Percentiles rank a stretch among this genome's conserved stretches.
These are phyloP conservation scores for Atherinomorus stipes DNA, from an alignment of 2,113 vertebrate species.

Conservation along the genomic window DNA sequence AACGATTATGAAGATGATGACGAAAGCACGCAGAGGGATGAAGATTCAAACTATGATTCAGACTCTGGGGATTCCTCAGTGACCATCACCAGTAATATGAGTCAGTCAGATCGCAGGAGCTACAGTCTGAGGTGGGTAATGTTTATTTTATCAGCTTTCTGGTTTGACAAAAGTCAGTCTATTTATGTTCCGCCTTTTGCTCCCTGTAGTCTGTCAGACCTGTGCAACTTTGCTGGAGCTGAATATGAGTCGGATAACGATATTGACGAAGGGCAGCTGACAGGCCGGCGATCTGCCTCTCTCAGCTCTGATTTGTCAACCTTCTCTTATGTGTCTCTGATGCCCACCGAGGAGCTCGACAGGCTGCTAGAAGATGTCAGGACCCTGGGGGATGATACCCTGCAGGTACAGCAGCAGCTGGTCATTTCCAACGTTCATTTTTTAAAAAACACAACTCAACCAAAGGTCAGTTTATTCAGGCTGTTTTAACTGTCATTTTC, in stretches of 20 bases:
- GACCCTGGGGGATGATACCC: conserved; percentile 70
- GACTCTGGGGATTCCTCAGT: conserved; percentile 82
- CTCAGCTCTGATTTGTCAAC: conserved; percentile 81
- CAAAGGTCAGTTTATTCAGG: not conserved
- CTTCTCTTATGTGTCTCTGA: conserved; percentile 81
- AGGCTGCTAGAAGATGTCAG: conserved; percentile 81
- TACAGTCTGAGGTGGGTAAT: conserved; percentile 80
- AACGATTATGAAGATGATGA: conserved; percentile 59
- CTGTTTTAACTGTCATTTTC: not conserved
- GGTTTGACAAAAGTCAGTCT: not conserved
- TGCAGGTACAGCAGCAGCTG: conserved; percentile 70
- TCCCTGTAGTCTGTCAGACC: conserved; percentile 77
- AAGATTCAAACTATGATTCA: conserved; percentile 80
- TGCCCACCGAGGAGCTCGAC: conserved; percentile 83
- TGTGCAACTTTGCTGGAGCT: conserved; percentile 80
- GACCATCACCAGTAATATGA: conserved; percentile 82
- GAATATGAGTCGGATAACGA: conserved; percentile 70
- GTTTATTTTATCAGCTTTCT: not conserved
- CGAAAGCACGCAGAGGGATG: conserved; percentile 75
- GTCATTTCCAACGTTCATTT: not conserved
- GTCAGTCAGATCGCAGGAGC: conserved; percentile 79
- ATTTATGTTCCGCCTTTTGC: not conserved
- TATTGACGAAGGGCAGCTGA: conserved; percentile 49
- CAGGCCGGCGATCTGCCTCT: conserved; percentile 64
- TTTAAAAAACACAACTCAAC: not conserved